Percentiles rank a stretch among this genome's conserved stretches.
These are phyloP conservation scores for Heliconius eleuchia DNA, from an alignment of 1,140 invertebrate species.

Conservation along the genomic window DNA sequence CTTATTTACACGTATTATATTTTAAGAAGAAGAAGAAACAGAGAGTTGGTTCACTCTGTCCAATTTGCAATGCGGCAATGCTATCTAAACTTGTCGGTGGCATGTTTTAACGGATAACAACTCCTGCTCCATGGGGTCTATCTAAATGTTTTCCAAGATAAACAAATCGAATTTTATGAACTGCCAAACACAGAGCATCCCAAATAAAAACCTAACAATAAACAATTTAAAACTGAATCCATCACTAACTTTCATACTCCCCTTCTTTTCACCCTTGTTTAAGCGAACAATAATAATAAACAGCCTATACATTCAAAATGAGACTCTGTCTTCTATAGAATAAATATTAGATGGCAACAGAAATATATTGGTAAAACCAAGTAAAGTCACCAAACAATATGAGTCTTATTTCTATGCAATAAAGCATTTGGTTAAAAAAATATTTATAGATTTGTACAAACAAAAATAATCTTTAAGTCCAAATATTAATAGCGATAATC, in stretches of 20 bases:
- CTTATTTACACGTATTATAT: too few relatives aligned
- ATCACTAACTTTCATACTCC: slow-evolving; percentile 62
- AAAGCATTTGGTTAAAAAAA: neutral
- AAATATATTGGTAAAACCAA: neutral
- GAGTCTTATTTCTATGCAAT: neutral
- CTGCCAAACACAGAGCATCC: slow-evolving; percentile 40
- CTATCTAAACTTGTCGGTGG: neutral
- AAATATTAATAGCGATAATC: neutral
- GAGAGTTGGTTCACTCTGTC: too few relatives aligned
- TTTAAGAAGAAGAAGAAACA: too few relatives aligned
- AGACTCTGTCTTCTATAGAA: neutral
- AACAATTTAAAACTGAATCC: slow-evolving; percentile 76
- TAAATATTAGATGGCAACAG: neutral
- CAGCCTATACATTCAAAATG: neutral
- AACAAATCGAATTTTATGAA: slow-evolving; percentile 39
- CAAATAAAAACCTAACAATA: slow-evolving; percentile 56
- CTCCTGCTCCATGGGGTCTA: neutral
- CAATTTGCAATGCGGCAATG: neutral
- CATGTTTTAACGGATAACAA: neutral
- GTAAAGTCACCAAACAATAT: neutral
- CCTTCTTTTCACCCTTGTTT: slow-evolving; percentile 58
- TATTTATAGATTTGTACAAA: neutral
- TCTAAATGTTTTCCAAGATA: slow-evolving; percentile 24
- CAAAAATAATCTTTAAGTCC: neutral
- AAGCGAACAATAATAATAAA: slow-evolving; percentile 24